Base-by-base conservation (phyloP, 2,888 invertebrate species). In the Sinopyrophorus schimmeli region DNA sequence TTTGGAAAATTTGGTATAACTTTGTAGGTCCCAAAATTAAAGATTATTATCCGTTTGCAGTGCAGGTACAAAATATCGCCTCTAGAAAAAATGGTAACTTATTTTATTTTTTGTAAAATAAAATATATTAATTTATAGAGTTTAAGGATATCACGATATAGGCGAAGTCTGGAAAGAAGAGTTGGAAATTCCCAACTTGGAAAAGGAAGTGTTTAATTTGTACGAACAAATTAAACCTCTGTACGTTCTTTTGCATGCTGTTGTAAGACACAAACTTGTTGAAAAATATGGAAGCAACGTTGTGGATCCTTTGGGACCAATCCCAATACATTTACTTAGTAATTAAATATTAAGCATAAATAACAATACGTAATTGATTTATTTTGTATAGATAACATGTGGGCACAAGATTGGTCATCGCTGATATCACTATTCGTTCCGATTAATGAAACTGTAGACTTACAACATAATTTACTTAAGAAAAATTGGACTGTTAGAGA, bases 301-400 rank as follows among this genome's bases (percentile, higher is more conserved):
- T 0, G 77, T 82, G 1, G 70, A 80, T 1, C 70, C 73, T 43
- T 67, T 63, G 9, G 83, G 82, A 1, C 77, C 80, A 0, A 82
- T 87, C 57, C 86, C 87, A 1, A 82, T 84, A 7, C 86, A 87
- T 75, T 72, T 87, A 47, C 67, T 86, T 50, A 86, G 86, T 82
- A 71, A 62, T 46, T 59, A 28, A 14, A n/a, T 21, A 24, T 18
- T 20, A n/a, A n/a, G n/a, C n/a, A n/a, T n/a, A n/a, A n/a, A n/a
- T n/a, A n/a, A n/a, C n/a, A n/a, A n/a, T n/a, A n/a, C n/a, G n/a
- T n/a, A n/a, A n/a, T n/a, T n/a, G n/a, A n/a, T n/a, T n/a, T n/a
- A n/a, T n/a, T n/a, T n/a, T n/a, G n/a, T 64, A 14, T 58, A 82
- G 83, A 83, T 9, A 80, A 80, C 62, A 78, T 87, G 69, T 88